phyloP scores from a whole-genome alignment of 2,797 vertebrate genomes.

The Odontamblyopus rebecca region DNA sequence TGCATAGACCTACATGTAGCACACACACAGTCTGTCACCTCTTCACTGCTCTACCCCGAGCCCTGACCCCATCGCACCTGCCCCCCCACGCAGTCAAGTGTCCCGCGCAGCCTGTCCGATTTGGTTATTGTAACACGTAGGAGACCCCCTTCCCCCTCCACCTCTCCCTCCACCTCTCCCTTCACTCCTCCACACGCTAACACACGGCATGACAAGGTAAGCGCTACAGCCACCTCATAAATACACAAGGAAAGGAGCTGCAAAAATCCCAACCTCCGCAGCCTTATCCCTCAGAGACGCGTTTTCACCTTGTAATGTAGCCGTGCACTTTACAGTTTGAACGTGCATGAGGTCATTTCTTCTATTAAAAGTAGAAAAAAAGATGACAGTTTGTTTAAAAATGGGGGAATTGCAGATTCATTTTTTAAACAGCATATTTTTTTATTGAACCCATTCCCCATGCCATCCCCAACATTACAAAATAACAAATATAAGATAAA shows the following conservation, averaged over 20 bases:
- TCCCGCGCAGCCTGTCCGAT: constrained; percentile 46
- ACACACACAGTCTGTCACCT: constrained; percentile 16
- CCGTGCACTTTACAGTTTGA: constrained; percentile 26
- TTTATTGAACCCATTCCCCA: too few relatives aligned
- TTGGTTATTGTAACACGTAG: constrained; percentile 41
- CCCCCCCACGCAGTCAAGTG: constrained; percentile 40
- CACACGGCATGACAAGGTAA: constrained; percentile 33
- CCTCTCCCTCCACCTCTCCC: constrained; percentile 6
- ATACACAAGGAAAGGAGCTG: constrained; percentile 64
- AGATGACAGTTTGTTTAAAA: too few relatives aligned
- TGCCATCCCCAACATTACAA: too few relatives aligned
- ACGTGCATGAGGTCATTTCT: not conserved
- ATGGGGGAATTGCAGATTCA: too few relatives aligned
- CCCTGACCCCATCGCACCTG: constrained; percentile 46
- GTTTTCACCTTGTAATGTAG: constrained; percentile 29
- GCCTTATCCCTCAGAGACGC: constrained; percentile 38
- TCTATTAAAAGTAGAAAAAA: not conserved
- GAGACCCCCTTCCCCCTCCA: constrained; percentile 5
- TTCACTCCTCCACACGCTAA: constrained; percentile 16
- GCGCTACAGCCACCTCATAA: constrained; percentile 67
- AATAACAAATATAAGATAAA: too few relatives aligned
- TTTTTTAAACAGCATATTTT: too few relatives aligned
- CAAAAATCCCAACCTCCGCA: constrained; percentile 59
- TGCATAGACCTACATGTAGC: not conserved
- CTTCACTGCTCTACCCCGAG: not conserved